Conservation (phyloP, 2,888 invertebrate genomes). For the Xanthostigma xanthostigma region DNA sequence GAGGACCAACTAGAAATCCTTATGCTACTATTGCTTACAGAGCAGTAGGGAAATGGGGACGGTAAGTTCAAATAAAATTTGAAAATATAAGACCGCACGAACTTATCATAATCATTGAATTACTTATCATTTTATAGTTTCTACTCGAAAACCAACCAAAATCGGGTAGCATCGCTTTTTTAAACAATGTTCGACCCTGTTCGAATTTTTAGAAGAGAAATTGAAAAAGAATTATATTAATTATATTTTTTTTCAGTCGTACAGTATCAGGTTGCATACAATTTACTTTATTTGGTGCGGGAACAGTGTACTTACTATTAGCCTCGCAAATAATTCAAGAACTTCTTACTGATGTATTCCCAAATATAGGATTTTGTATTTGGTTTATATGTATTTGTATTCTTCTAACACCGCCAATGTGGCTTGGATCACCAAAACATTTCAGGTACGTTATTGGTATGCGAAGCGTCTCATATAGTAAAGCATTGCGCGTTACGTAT, state of each 20-base stretch:
- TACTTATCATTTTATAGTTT: no score
- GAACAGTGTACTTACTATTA: constrained; percentile 48
- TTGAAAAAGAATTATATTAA: constrained; percentile 1
- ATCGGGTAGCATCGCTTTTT: no score
- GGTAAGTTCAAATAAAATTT: constrained; percentile 25
- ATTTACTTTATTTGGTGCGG: constrained; percentile 48
- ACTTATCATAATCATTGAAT: no score
- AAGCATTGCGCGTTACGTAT: no score
- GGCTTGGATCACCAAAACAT: constrained; percentile 55
- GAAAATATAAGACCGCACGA: neutral
- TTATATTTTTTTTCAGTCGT: constrained; percentile 20
- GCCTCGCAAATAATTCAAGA: constrained; percentile 48
- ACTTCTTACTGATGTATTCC: constrained; percentile 32
- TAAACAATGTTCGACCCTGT: no score
- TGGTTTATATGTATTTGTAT: constrained; percentile 48
- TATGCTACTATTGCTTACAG: constrained; percentile 51
- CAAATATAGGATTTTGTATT: constrained; percentile 39
- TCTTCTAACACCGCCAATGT: constrained; percentile 42
- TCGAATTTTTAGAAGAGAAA: neutral
- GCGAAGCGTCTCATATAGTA: no score
- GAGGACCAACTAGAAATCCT: constrained; percentile 43
- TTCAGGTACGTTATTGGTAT: constrained; percentile 54
- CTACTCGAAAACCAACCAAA: no score
- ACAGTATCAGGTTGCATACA: constrained; percentile 45
- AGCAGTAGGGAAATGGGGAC: constrained; percentile 42